phyloP scores from a whole-genome alignment of 1,140 invertebrate genomes.

The Drosophila ironensis region DNA sequence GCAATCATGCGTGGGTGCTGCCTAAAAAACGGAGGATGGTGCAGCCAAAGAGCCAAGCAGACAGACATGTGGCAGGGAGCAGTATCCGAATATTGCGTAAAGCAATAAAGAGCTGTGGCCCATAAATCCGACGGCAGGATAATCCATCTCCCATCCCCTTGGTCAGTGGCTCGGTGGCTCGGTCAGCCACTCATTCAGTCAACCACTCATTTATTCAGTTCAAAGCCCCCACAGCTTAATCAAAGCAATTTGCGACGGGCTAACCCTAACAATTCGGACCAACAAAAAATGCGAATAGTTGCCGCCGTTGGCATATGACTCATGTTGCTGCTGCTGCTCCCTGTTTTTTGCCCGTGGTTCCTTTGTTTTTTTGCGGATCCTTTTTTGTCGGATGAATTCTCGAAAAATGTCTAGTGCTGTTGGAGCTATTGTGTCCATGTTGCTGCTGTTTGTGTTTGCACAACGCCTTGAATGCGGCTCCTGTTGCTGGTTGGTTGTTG shows the following conservation, averaged over 20 bases:
- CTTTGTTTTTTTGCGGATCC: constrained; percentile 9
- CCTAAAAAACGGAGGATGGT: too few species aligned
- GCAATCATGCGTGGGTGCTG: constrained; percentile 22
- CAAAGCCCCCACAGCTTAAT: constrained; percentile 58
- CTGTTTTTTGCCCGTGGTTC: background rate
- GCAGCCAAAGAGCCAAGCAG: too few species aligned
- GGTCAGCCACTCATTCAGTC: background rate
- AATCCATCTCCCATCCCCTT: background rate
- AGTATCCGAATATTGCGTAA: too few species aligned
- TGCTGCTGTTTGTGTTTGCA: constrained; percentile 69
- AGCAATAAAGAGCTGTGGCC: too few species aligned
- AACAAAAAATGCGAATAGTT: constrained; percentile 24
- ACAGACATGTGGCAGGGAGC: too few species aligned
- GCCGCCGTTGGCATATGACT: constrained; percentile 23
- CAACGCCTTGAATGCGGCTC: constrained; percentile 74
- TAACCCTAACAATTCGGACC: constrained; percentile 19
- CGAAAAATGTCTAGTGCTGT: constrained; percentile 31
- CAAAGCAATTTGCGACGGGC: constrained; percentile 53
- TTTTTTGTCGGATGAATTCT: constrained; percentile 15
- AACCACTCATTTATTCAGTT: constrained; percentile 31
- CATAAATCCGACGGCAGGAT: too few species aligned
- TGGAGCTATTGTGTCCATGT: constrained; percentile 19
- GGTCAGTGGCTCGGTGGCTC: too few species aligned
- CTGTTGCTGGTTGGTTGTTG: constrained; percentile 51
- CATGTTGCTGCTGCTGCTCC: constrained; percentile 5